Conservation (phyloP, 1,140 invertebrate species). For the Aleiodes sp. region DNA sequence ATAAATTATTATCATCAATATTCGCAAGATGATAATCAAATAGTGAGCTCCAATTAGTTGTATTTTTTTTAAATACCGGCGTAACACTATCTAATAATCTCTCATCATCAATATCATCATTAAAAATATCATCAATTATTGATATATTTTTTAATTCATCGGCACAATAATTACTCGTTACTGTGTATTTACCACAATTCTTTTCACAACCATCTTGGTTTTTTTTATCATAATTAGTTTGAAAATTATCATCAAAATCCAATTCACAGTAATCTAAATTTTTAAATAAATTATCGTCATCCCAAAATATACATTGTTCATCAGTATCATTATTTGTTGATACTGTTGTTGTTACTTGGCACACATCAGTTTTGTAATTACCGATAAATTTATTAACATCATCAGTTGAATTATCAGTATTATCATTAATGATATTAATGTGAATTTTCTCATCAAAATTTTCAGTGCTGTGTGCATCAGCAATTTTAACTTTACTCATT, state of each 20-base stretch:
- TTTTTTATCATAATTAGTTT: not conserved
- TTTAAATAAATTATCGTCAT: slow-evolving; percentile 29
- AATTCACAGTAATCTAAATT: slow-evolving; percentile 24
- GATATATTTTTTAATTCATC: slow-evolving; percentile 42
- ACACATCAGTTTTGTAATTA: slow-evolving; percentile 36
- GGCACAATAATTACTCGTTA: slow-evolving; percentile 15
- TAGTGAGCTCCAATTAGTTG: slow-evolving; percentile 33
- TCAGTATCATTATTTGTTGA: not conserved
- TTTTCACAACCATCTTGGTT: not conserved
- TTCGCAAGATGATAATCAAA: slow-evolving; percentile 26
- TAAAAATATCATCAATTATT: slow-evolving; percentile 40
- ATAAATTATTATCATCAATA: slow-evolving; percentile 13
- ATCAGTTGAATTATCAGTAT: too few species aligned
- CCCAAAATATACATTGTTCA: slow-evolving; percentile 20
- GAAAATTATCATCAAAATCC: slow-evolving; percentile 19
- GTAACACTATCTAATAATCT: slow-evolving; percentile 34
- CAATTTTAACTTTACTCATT: slow-evolving; percentile 38
- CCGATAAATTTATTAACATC: slow-evolving; percentile 40
- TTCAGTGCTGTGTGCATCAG: slow-evolving; percentile 45
- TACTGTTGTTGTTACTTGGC: slow-evolving; percentile 41
- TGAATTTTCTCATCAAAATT: slow-evolving; percentile 34
- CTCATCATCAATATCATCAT: slow-evolving; percentile 38
- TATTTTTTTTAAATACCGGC: slow-evolving; percentile 31
- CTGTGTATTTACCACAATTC: slow-evolving; percentile 5
- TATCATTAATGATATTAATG: too few species aligned